phyloP scores from a whole-genome alignment of 2,113 vertebrate genomes.

The Tamias sibiricus region DNA sequence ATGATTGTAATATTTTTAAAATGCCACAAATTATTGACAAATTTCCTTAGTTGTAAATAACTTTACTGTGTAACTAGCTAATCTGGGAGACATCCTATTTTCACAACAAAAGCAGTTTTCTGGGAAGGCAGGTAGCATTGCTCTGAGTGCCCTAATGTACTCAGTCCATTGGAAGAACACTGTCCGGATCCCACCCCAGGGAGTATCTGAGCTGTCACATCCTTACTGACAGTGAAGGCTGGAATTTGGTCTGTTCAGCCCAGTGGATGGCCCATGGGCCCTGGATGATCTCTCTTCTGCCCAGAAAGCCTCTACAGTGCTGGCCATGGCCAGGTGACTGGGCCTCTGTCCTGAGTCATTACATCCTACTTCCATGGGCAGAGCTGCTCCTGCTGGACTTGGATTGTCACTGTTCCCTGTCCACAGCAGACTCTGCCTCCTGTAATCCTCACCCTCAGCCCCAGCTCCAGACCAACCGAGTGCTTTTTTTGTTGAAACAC shows the following conservation, averaged over 20 bases:
- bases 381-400: not conserved
- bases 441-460: not conserved
- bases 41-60: not conserved
- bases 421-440: not conserved
- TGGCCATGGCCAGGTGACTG: too few relatives aligned
- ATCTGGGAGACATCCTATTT: constrained; percentile 5
- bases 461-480: not conserved
- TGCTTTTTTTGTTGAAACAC: not conserved
- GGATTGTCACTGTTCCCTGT: not conserved
- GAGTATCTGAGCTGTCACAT: too few relatives aligned
- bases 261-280: rapidly evolving
- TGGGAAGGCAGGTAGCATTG: not conserved
- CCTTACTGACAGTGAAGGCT: not conserved
- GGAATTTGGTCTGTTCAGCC: not conserved
- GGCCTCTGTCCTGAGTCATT: not conserved
- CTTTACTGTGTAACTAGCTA: not conserved
- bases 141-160: not conserved
- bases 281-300: not conserved
- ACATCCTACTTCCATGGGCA: not conserved
- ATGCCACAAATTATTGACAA: not conserved
- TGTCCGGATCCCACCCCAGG: too few relatives aligned
- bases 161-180: not conserved
- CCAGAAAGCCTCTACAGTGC: not conserved
- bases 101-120: not conserved
- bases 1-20: not conserved